Conservation (phyloP, 2,797 vertebrate genomes). For the Gallinago solitaria region DNA sequence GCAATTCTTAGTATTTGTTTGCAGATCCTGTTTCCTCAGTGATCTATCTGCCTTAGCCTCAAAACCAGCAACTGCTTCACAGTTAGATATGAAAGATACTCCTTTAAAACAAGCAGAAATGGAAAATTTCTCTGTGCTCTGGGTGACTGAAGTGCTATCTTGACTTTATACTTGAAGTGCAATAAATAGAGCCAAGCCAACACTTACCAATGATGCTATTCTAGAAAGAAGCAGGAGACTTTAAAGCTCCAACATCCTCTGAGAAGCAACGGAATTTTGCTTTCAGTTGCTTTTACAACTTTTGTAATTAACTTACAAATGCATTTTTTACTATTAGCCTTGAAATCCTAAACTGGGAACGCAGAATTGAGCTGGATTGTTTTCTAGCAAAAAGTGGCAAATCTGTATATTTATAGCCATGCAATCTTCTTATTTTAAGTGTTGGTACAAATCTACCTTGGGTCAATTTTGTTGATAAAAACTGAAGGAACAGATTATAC, state of each 20-base stretch:
- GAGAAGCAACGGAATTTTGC: not conserved
- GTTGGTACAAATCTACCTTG: not conserved
- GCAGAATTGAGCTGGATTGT: not conserved
- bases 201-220: not conserved
- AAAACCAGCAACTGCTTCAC: not conserved
- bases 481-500: not conserved
- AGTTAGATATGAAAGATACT: not conserved
- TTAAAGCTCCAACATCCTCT: not conserved
- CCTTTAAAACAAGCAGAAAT: not conserved
- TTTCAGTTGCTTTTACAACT: not conserved
- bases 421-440: not conserved
- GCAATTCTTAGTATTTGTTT: not conserved
- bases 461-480: not conserved
- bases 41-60: not conserved
- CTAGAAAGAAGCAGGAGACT: not conserved
- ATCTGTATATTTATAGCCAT: not conserved
- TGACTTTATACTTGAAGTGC: not conserved
- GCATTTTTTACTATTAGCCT: not conserved
- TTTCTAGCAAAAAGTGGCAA: not conserved
- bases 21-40: not conserved
- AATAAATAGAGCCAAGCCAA: not conserved
- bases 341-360: not conserved
- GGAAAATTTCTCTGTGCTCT: not conserved
- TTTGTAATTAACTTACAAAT: not conserved
- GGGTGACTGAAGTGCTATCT: not conserved